Percentiles rank a stretch among this genome's conserved stretches.
phyloP scores from a whole-genome alignment of 2,113 vertebrate genomes.

The Coturnix japonica region DNA sequence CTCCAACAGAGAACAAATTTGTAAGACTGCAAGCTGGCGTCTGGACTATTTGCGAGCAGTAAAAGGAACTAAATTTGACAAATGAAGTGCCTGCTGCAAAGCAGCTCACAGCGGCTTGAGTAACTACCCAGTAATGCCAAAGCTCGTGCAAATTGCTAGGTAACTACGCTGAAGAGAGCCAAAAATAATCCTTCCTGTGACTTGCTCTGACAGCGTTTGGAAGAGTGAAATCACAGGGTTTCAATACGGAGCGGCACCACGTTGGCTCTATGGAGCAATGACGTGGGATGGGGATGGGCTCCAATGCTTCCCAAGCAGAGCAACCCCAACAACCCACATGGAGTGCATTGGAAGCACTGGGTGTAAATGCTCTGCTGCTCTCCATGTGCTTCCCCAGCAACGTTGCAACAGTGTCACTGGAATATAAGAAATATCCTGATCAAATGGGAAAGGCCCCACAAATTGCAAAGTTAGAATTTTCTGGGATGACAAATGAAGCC shows the following conservation, averaged over 20 bases:
- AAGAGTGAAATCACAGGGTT: neutral
- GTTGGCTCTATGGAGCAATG: neutral
- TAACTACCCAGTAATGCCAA: slow-evolving; percentile 5
- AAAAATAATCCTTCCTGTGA: slow-evolving; percentile 41
- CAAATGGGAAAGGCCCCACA: slow-evolving; percentile 38
- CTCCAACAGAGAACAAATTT: slow-evolving; percentile 34
- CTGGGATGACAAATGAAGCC: slow-evolving; percentile 14
- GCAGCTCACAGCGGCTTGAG: neutral
- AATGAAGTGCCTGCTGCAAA: neutral
- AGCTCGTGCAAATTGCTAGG: slow-evolving; percentile 49
- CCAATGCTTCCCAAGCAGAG: neutral
- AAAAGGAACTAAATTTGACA: slow-evolving; percentile 27
- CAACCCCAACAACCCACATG: neutral
- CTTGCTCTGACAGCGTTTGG: slow-evolving; percentile 1
- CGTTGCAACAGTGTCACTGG: neutral
- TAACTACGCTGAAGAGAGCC: slow-evolving; percentile 27
- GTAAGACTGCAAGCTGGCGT: slow-evolving; percentile 12
- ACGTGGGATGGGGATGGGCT: neutral
- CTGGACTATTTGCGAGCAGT: slow-evolving; percentile 34
- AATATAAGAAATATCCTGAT: slow-evolving; percentile 52
- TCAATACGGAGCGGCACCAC: neutral
- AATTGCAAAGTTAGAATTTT: slow-evolving; percentile 34
- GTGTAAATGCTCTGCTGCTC: neutral
- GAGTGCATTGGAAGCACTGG: neutral
- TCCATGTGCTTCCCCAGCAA: neutral